These are phyloP conservation scores for Varroa destructor DNA, from an alignment of 1,140 invertebrate species.

Conservation along the genomic window DNA sequence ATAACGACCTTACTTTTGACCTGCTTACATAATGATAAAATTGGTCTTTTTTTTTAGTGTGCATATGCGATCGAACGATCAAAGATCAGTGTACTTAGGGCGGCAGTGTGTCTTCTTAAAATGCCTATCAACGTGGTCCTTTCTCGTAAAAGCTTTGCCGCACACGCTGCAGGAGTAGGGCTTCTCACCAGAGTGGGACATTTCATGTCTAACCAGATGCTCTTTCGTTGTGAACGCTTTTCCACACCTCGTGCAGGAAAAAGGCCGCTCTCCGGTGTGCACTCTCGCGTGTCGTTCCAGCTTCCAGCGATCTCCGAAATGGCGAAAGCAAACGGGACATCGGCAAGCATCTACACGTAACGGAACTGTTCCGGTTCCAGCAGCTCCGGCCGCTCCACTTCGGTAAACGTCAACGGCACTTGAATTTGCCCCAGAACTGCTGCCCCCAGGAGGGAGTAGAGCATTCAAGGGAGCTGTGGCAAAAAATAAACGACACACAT, in stretches of 20 bases:
- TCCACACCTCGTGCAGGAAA: background rate
- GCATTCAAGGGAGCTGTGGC: no score
- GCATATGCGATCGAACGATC: no score
- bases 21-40: no score
- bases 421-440: constrained; percentile 37
- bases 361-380: no score
- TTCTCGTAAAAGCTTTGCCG: constrained; percentile 28
- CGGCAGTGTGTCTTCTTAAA: no score
- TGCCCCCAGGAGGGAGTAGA: no score
- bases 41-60: no score
- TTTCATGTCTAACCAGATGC: background rate
- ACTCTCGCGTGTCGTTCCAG: constrained; percentile 18
- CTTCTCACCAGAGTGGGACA: constrained; percentile 16
- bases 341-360: no score
- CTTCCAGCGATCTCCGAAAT: constrained; percentile 1
- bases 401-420: constrained; percentile 40
- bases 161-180: constrained; percentile 34
- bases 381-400: background rate
- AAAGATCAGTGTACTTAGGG: no score
- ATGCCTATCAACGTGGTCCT: constrained; percentile 4
- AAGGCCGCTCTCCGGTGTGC: constrained; percentile 11
- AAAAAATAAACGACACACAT: no score
- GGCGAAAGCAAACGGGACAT: no score
- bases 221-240: constrained; percentile 13
- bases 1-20: no score